A percentile compares a stretch with the other conserved stretches of the same genome.
Conservation (phyloP, 2,888 invertebrate genomes). For the Oscheius sp. region DNA sequence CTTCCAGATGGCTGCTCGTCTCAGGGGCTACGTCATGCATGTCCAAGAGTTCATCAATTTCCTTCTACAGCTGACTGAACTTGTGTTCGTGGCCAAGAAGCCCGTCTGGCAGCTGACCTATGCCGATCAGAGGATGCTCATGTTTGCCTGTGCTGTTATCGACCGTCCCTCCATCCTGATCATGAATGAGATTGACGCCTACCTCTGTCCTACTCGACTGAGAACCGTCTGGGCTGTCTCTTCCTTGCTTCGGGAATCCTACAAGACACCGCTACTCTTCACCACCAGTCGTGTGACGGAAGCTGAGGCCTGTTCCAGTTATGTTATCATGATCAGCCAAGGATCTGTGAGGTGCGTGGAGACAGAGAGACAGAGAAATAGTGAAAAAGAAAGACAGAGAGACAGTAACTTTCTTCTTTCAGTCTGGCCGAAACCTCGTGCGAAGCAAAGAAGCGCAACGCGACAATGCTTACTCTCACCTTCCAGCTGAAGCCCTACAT, state of each 20-base stretch:
- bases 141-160: conserved; percentile 20
- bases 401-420: neutral
- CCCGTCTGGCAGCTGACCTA: neutral
- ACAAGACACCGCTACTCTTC: conserved; percentile 18
- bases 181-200: conserved; percentile 27
- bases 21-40: neutral
- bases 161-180: conserved; percentile 6
- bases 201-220: conserved; percentile 18
- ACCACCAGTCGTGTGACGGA: conserved; percentile 10
- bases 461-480: conserved; percentile 7
- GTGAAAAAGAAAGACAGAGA: too few relatives aligned
- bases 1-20: neutral
- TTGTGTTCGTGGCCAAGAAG: conserved; percentile 9
- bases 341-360: conserved; percentile 1
- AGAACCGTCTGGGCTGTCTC: conserved; percentile 19
- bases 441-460: conserved; percentile 15
- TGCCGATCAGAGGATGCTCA: conserved; percentile 24
- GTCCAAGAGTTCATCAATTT: neutral
- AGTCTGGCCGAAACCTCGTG: conserved; percentile 21
- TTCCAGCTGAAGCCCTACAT: conserved; percentile 7
- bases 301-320: conserved; percentile 11
- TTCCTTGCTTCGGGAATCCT: conserved; percentile 21
- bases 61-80: conserved; percentile 17
- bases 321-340: conserved; percentile 21
- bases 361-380: too few relatives aligned